Evolutionary conservation across 2,797 vertebrate genomes (phyloP), one percentile per base, ranked within the genome.

Genomic region (Staurois parvus): DNA sequence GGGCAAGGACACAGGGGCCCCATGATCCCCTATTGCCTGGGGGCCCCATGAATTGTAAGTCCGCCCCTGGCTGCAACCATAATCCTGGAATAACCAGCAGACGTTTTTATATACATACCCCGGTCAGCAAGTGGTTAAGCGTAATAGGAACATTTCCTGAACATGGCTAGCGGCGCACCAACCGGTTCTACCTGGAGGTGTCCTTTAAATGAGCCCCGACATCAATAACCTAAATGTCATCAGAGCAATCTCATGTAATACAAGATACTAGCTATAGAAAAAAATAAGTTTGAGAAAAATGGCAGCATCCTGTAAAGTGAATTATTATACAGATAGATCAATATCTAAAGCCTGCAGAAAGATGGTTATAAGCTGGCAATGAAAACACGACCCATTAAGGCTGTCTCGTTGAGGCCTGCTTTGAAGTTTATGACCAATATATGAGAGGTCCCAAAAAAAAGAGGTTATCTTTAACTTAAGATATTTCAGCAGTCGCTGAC

Each of bases 331-430:
- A n/a, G 68, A 3, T 13, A 67, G 69, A 86, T 86, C 84, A 72
- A 86, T 86, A 86, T 81, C 79, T 69, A 62, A 62, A 82, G 64
- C 52, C 73, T 74, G 79, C 59, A 81, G 84, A 86, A 77, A 81
- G 72, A 86, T 76, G 52, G 79, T 76, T 76, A 72, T 77, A 86
- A 76, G 72, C 78, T 19, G 68, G 52, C 64, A 76, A 86, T 86
- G 73, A 77, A 86, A 81, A 82, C 79, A 76, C 69, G 79, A 81
- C 75, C 79, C 78, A 86, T 86, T 86, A 86, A 86, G 73, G 66
- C 79, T 86, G 84, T 86, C 84, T 86, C 15, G 45, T 76, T 76
- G 64, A 70, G 48, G 68, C 81, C 72, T 76, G 59, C 74, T 76
- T 76, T 76, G 73, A 75, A 76, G 79, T 86, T 86, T 82, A 86